Percentiles rank a stretch among this genome's conserved stretches.
Evolutionary conservation across 2,888 invertebrate genomes (phyloP).

Genomic region (Danaus chrysippus): DNA sequence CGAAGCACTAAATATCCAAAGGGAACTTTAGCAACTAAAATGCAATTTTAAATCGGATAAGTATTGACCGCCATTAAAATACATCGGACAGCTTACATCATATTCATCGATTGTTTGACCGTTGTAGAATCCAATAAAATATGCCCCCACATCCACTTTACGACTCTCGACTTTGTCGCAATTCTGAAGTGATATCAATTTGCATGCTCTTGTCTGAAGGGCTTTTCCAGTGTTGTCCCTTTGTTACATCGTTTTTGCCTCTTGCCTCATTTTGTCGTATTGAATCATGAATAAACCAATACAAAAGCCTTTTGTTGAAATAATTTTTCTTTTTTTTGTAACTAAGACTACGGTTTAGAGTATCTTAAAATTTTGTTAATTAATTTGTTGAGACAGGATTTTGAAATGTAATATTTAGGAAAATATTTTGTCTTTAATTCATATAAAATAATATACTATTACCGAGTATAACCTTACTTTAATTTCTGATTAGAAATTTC

Average conservation of each 20-base stretch:
- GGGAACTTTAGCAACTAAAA: too few species aligned
- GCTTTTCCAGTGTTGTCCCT: slow-evolving; percentile 59
- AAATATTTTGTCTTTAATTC: too few species aligned
- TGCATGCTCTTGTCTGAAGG: slow-evolving; percentile 62
- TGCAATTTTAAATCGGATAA: not conserved
- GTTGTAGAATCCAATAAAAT: slow-evolving; percentile 27
- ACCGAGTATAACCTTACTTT: too few species aligned
- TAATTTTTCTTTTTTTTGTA: not conserved
- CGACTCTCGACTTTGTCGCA: slow-evolving; percentile 49
- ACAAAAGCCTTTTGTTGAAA: slow-evolving; percentile 20
- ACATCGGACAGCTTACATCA: slow-evolving; percentile 1
- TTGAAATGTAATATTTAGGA: too few species aligned
- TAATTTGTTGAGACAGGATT: too few species aligned
- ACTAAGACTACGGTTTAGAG: not conserved
- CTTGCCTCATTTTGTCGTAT: slow-evolving; percentile 44
- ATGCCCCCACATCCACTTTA: slow-evolving; percentile 25
- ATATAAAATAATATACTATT: too few species aligned
- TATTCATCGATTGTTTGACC: slow-evolving; percentile 24
- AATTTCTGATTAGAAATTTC: too few species aligned
- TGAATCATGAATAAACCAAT: slow-evolving; percentile 27
- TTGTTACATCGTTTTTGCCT: slow-evolving; percentile 61
- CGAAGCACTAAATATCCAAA: too few species aligned
- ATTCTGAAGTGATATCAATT: slow-evolving; percentile 66
- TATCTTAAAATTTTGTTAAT: not conserved
- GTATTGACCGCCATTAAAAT: slow-evolving; percentile 2